Evolutionary conservation across 1,140 invertebrate genomes (phyloP).

Genomic region (Pachypeltis micranthus): DNA sequence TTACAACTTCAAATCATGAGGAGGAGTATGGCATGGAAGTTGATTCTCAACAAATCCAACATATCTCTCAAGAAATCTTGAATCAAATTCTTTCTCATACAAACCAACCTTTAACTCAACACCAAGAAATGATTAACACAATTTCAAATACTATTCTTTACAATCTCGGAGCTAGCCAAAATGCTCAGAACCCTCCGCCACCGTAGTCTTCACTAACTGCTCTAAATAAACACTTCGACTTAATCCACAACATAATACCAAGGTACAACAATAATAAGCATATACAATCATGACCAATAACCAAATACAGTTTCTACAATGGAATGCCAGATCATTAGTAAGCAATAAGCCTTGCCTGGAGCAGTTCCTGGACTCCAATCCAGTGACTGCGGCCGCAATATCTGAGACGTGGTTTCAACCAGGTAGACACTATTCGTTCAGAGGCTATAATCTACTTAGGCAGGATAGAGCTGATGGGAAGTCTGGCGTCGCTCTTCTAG

Average conservation of each 20-base stretch:
- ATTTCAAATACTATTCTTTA: neutral
- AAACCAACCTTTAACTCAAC: neutral
- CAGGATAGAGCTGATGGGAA: neutral
- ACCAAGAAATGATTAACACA: neutral
- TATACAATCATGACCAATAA: no score
- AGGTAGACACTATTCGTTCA: neutral
- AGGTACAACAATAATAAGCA: no score
- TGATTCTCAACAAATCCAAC: no score
- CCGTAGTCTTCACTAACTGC: neutral
- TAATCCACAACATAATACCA: neutral
- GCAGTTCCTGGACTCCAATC: neutral
- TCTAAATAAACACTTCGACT: neutral
- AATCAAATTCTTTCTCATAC: no score
- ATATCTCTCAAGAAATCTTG: no score
- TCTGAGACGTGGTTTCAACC: neutral
- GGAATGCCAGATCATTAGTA: neutral
- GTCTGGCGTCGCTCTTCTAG: neutral
- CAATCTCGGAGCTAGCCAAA: neutral
- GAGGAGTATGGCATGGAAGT: neutral
- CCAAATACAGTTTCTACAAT: neutral
- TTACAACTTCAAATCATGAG: neutral
- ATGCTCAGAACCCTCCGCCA: neutral
- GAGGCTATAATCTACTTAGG: neutral
- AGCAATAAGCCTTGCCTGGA: neutral
- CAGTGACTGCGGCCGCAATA: neutral